Conservation (phyloP, 2,888 invertebrate genomes). For the Salpingus planirostris region DNA sequence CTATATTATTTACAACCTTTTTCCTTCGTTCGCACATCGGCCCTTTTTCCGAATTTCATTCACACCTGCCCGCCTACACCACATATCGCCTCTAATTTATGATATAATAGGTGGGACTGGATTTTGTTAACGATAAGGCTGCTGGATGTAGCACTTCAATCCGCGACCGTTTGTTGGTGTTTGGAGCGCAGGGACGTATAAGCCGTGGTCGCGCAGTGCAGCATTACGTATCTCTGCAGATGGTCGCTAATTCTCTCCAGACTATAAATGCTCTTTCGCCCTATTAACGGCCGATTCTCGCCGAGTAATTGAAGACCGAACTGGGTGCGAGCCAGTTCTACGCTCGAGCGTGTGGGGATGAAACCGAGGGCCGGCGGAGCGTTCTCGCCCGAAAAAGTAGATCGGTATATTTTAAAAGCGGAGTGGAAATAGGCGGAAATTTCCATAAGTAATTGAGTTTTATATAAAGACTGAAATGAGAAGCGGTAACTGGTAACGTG, state of each 20-base stretch:
- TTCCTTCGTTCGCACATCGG: too few relatives aligned
- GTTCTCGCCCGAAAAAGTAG: neutral
- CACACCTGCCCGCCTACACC: too few relatives aligned
- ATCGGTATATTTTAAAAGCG: conserved; percentile 15
- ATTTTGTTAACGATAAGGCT: too few relatives aligned
- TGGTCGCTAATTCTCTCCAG: conserved; percentile 22
- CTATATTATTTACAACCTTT: too few relatives aligned
- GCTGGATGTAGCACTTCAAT: conserved; percentile 35
- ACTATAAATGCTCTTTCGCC: conserved; percentile 20
- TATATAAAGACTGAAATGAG: conserved; percentile 26
- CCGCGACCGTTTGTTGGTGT: conserved; percentile 30
- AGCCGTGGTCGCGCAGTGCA: conserved; percentile 30
- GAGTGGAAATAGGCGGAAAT: conserved; percentile 18
- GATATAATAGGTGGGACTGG: too few relatives aligned
- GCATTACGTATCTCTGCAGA: conserved; percentile 29
- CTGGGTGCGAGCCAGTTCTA: conserved; percentile 11
- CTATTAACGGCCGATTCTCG: conserved; percentile 23
- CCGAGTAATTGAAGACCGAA: conserved; percentile 15
- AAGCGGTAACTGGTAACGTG: conserved; percentile 19
- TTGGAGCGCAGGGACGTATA: conserved; percentile 25
- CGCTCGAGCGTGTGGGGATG: conserved; percentile 10
- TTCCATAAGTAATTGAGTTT: conserved; percentile 26
- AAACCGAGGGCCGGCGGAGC: conserved; percentile 13
- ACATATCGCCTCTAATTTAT: too few relatives aligned
- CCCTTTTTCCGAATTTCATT: too few relatives aligned